Evolutionary conservation across 2,797 vertebrate genomes (phyloP), one percentile per base, ranked within the genome.

Genomic region (Chelon labrosus): DNA sequence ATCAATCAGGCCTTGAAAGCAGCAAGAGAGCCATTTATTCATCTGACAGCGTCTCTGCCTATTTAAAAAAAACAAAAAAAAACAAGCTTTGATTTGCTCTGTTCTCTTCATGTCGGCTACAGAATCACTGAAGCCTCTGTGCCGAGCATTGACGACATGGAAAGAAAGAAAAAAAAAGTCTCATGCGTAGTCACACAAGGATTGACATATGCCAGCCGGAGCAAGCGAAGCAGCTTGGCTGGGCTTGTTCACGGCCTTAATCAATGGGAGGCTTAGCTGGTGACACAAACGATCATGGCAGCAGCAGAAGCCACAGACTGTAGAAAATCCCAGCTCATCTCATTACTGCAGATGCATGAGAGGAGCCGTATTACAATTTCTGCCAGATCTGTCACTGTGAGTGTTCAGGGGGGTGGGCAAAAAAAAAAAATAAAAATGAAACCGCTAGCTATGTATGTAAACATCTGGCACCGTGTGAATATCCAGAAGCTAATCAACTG

Each of bases 241-340:
- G 78, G 76, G 81, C 79, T 86, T 77, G 73, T 77, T 84, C 85
- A 66, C 65, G 70, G 85, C 82, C 85, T 77, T 88, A 90, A 90
- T 90, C 90, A 89, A 91, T 88, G 75, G 87, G 74, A 87, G 79
- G 84, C 79, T 92, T 89, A 91, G 70, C 82, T 51, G 82, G 85
- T 88, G 85, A 89, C 83, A 85, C 77, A 85, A 82, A 87, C 68
- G 65, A 84, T 84, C 81, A 75, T 68, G 85, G 85, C 85, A 89
- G 82, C 80, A 83, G 80, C 86, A 83, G 81, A 88, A 85, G 79
- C 79, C 79, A 53, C 90, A 88, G 84, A 89, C 80, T 89, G 89
- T 69, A 75, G 85, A 74, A 85, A 88, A 88, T 89, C 88, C 87
- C 85, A 77, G 76, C 84, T 90, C 82, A 89, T 91, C 89, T 87